Percentiles rank a stretch among this genome's conserved stretches.
These are phyloP conservation scores for Sphaerophoria rueppellii DNA, from an alignment of 2,888 invertebrate species.

Conservation along the genomic window DNA sequence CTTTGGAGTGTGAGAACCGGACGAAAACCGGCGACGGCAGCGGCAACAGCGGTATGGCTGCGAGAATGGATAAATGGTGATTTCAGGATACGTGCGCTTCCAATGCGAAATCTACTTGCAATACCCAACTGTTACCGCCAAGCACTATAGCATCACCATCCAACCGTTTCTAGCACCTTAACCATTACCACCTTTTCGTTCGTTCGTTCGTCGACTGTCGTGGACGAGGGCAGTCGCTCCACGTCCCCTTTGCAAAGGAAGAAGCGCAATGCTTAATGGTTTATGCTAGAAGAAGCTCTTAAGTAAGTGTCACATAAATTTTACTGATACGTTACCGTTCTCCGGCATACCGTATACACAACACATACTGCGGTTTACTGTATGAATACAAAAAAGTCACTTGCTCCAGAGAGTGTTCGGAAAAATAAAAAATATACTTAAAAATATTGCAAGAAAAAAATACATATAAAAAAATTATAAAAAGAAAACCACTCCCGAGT, in stretches of 20 bases:
- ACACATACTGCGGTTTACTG: slow-evolving; percentile 73
- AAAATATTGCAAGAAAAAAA: slow-evolving; percentile 21
- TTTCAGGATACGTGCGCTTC: slow-evolving; percentile 73
- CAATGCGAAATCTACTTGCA: slow-evolving; percentile 73
- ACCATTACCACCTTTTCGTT: slow-evolving; percentile 3
- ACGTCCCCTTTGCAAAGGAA: slow-evolving; percentile 35
- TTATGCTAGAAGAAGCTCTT: slow-evolving; percentile 75
- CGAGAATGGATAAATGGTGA: slow-evolving; percentile 72
- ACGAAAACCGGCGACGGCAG: slow-evolving; percentile 58
- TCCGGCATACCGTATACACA: slow-evolving; percentile 67
- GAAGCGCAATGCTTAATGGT: slow-evolving; percentile 75
- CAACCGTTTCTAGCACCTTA: neutral
- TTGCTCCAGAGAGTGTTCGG: slow-evolving; percentile 43
- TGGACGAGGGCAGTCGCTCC: slow-evolving; percentile 19
- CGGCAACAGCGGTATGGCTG: slow-evolving; percentile 33
- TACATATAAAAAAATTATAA: slow-evolving; percentile 37
- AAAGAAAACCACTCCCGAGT: slow-evolving; percentile 60
- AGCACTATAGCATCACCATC: slow-evolving; percentile 22
- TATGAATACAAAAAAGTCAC: slow-evolving; percentile 74
- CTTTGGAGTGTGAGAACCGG: slow-evolving; percentile 34
- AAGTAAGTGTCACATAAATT: slow-evolving; percentile 77
- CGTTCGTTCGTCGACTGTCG: neutral
- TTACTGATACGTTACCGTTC: slow-evolving; percentile 74
- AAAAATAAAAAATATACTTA: slow-evolving; percentile 5
- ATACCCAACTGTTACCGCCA: slow-evolving; percentile 25